phyloP scores from a whole-genome alignment of 2,888 invertebrate genomes.

The Gnatocerus cornutus region DNA sequence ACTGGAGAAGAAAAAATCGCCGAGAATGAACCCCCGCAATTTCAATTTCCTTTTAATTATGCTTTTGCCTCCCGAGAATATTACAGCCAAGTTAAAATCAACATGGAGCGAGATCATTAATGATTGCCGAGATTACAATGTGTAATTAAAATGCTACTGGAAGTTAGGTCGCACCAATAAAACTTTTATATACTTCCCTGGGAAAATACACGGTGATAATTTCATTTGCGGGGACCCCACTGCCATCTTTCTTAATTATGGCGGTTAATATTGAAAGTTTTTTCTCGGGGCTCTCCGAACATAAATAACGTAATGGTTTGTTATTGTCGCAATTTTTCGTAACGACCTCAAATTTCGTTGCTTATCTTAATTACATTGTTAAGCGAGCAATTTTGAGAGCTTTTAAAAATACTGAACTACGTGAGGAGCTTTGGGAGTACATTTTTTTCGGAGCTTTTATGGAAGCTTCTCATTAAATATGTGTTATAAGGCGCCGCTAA shows the following conservation, averaged over 20 bases:
- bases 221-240: constrained; percentile 13
- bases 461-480: constrained; percentile 25
- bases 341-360: too few relatives aligned
- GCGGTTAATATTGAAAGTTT: constrained; percentile 12
- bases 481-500: constrained; percentile 6
- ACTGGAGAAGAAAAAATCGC: constrained; percentile 18
- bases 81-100: constrained; percentile 36
- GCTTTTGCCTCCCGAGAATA: constrained; percentile 26
- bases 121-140: constrained; percentile 36
- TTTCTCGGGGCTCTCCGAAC: too few relatives aligned
- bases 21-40: constrained; percentile 31
- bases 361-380: constrained; percentile 17
- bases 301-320: too few relatives aligned
- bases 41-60: constrained; percentile 43
- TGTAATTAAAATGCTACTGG: constrained; percentile 40
- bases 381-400: constrained; percentile 15
- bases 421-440: constrained; percentile 17
- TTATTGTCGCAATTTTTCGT: too few relatives aligned
- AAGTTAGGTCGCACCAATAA: constrained; percentile 33
- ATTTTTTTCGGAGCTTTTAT: constrained; percentile 1
- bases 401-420: constrained; percentile 3
- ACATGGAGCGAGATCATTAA: constrained; percentile 31
- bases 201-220: constrained; percentile 34
- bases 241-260: constrained; percentile 23
- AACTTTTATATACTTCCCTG: constrained; percentile 32